Percentiles rank a stretch among this genome's conserved stretches.
phyloP scores from a whole-genome alignment of 2,113 vertebrate species.

The Oenanthe melanoleuca region DNA sequence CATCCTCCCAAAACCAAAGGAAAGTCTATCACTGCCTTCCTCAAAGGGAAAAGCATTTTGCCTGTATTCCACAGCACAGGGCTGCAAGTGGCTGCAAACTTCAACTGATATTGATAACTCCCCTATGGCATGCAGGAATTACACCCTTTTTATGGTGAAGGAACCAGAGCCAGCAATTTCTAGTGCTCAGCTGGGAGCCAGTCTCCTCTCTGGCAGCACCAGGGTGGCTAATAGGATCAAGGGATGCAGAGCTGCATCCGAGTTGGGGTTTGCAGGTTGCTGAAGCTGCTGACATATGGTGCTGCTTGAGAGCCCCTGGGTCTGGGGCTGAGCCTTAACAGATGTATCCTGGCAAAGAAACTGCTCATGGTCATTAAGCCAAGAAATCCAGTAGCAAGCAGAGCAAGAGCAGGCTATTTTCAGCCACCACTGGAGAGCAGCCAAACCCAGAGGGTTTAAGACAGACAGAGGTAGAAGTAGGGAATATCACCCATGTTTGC shows the following conservation, averaged over 20 bases:
- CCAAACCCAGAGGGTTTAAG: not conserved
- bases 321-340: not conserved
- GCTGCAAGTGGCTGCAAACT: not conserved
- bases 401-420: slow-evolving; percentile 19
- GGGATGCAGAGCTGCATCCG: not conserved
- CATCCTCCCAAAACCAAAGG: not conserved
- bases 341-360: not conserved
- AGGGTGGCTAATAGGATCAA: not conserved
- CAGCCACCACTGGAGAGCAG: not conserved
- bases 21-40: not conserved
- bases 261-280: not conserved
- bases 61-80: not conserved
- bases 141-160: not conserved
- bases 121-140: rapidly evolving
- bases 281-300: not conserved
- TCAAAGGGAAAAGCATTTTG: not conserved
- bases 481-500: not conserved
- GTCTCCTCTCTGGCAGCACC: not conserved
- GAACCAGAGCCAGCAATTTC: not conserved
- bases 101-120: not conserved
- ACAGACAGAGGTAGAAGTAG: not conserved
- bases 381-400: slow-evolving; percentile 26
- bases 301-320: not conserved
- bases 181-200: not conserved
- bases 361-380: not conserved